phyloP scores from a whole-genome alignment of 2,113 vertebrate species.

The Acanthisitta chloris region DNA sequence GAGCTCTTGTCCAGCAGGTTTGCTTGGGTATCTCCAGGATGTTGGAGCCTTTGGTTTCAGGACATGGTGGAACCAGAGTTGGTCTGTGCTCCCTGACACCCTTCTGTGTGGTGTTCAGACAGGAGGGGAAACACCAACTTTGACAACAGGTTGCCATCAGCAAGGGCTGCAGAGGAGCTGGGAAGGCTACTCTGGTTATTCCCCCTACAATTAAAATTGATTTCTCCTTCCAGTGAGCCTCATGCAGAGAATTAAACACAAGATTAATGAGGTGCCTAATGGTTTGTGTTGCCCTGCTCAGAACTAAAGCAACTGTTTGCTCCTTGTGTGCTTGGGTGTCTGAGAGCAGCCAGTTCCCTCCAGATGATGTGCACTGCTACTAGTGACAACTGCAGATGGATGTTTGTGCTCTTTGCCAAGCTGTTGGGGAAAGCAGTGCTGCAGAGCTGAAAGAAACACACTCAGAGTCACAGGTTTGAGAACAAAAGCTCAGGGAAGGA shows the following conservation, averaged over 20 bases:
- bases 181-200: neutral
- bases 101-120: rapidly evolving
- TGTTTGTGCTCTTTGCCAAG: neutral
- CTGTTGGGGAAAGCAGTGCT: neutral
- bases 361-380: neutral
- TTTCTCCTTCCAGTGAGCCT: neutral
- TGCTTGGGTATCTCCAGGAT: neutral
- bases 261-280: slow-evolving; percentile 44
- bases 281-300: slow-evolving; percentile 19
- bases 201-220: neutral
- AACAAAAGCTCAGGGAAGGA: neutral
- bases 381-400: slow-evolving; percentile 4
- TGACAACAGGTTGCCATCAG: neutral
- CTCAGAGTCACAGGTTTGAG: neutral
- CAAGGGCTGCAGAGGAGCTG: neutral
- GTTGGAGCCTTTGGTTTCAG: neutral
- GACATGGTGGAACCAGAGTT: neutral
- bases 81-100: neutral
- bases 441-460: neutral
- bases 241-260: neutral
- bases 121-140: neutral
- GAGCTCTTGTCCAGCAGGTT: rapidly evolving
- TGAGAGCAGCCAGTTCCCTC: neutral
- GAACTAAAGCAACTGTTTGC: neutral
- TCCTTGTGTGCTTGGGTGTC: neutral